Evolutionary conservation across 2,113 vertebrate genomes (phyloP).

Genomic region (Hystrix brachyura): DNA sequence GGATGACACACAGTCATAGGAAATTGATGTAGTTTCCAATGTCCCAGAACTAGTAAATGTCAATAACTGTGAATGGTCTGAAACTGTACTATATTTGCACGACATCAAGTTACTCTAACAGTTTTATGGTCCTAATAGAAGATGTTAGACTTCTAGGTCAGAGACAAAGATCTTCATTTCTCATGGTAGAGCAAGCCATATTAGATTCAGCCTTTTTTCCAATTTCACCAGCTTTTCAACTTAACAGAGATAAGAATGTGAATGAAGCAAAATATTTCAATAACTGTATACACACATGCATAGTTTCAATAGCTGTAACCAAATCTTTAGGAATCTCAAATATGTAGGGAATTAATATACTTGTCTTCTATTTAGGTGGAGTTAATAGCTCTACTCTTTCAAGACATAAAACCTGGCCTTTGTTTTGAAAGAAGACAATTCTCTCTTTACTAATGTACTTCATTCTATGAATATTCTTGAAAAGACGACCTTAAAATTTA

Average conservation of each 20-base stretch:
- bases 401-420: background rate
- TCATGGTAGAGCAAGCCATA: background rate
- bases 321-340: background rate
- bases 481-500: background rate
- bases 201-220: background rate
- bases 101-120: conserved; percentile 16
- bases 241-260: background rate
- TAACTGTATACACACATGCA: no score
- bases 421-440: background rate
- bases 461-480: background rate
- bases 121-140: background rate
- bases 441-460: background rate
- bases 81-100: background rate
- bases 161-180: background rate
- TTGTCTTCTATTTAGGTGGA: background rate
- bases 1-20: background rate
- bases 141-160: background rate
- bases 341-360: background rate
- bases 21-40: background rate
- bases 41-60: background rate
- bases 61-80: background rate
- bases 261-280: background rate
- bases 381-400: background rate
- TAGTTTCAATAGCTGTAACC: background rate
- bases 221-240: background rate